Evolutionary conservation across 1,140 invertebrate genomes (phyloP).

Genomic region (Drosophila arawakana): DNA sequence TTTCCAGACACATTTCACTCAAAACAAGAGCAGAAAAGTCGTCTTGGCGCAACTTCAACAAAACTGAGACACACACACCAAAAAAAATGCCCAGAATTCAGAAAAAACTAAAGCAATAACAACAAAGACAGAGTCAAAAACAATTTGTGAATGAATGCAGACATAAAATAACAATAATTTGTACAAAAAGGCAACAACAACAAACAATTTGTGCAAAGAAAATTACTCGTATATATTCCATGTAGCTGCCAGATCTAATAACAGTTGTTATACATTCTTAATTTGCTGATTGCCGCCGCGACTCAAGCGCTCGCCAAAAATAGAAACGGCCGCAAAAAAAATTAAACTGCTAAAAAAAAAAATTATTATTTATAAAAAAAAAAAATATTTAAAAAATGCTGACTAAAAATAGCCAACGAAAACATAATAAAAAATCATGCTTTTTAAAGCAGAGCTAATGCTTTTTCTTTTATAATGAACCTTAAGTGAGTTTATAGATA

Average conservation of each 20-base stretch:
- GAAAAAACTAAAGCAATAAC: conserved; percentile 30
- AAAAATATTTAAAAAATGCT: not conserved
- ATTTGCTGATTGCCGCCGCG: conserved; percentile 43
- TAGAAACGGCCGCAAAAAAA: conserved; percentile 17
- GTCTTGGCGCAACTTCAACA: not conserved
- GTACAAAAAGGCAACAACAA: conserved; percentile 39
- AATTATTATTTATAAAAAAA: not conserved
- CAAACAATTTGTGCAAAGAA: conserved; percentile 52
- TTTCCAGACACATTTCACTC: conserved; percentile 14
- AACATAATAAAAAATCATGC: not conserved
- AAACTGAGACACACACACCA: conserved; percentile 11
- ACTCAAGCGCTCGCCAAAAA: conserved; percentile 29
- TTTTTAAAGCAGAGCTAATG: not conserved
- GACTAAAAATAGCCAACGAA: conserved; percentile 12
- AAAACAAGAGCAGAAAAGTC: conserved; percentile 12
- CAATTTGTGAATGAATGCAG: conserved; percentile 79
- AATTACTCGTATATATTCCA: conserved; percentile 56
- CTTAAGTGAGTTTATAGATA: not conserved
- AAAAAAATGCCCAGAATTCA: conserved; percentile 11
- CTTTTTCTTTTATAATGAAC: not conserved
- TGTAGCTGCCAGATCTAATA: conserved; percentile 55
- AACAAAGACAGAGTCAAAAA: conserved; percentile 45
- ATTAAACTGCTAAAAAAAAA: not conserved
- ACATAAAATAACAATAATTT: conserved; percentile 82
- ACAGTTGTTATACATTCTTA: conserved; percentile 64